Percentiles rank a stretch among this genome's conserved stretches.
Conservation (phyloP, 2,888 invertebrate species). For the Anaspis maculata region DNA sequence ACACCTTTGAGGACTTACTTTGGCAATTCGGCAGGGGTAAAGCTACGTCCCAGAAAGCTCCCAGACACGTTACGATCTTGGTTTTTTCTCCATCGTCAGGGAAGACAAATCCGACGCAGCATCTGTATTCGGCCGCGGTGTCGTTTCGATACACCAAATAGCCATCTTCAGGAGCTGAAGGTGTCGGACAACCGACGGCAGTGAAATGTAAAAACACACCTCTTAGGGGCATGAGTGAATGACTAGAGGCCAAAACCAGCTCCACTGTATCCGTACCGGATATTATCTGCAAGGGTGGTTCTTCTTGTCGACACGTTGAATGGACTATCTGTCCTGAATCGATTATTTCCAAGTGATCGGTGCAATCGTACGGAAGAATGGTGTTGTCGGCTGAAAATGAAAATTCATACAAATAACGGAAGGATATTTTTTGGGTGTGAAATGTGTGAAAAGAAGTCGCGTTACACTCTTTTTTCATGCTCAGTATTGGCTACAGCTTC, state of each 20-base stretch:
- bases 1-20: conserved; percentile 49
- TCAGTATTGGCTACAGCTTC: too few species aligned
- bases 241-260: conserved; percentile 26
- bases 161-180: conserved; percentile 57
- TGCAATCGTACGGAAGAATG: conserved; percentile 37
- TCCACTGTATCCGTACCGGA: conserved; percentile 45
- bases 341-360: conserved; percentile 46
- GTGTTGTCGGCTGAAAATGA: conserved; percentile 41
- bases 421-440: too few species aligned
- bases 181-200: conserved; percentile 60
- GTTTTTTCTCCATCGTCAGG: conserved; percentile 56
- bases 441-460: too few species aligned
- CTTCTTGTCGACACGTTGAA: conserved; percentile 49
- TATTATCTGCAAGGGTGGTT: conserved; percentile 44
- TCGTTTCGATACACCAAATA: conserved; percentile 59
- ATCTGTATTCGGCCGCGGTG: conserved; percentile 58
- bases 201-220: conserved; percentile 55
- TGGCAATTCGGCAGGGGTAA: conserved; percentile 51
- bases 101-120: conserved; percentile 60
- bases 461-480: too few species aligned
- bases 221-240: conserved; percentile 46
- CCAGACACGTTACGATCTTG: conserved; percentile 55
- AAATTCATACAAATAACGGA: neutral
- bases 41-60: conserved; percentile 57
- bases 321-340: conserved; percentile 46